Evolutionary conservation across 64 coral and sea anemone genomes (phyloP).

Genomic region (Montipora cactus): DNA sequence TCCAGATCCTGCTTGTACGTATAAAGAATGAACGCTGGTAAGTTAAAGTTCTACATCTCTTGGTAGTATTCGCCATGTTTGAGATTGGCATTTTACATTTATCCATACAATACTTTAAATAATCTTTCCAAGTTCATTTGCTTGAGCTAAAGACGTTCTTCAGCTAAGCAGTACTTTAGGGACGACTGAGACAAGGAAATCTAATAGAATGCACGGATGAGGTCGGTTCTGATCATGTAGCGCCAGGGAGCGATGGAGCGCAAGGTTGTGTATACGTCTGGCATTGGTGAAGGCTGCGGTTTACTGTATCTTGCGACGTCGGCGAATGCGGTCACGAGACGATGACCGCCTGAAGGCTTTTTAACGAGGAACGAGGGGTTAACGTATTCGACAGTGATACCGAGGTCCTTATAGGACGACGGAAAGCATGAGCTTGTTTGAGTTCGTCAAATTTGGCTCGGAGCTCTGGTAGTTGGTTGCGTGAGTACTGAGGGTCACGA

Average conservation of each 20-base stretch:
- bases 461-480: conserved; percentile 7
- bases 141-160: too few relatives aligned
- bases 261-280: conserved; percentile 3
- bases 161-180: background rate
- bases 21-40: too few relatives aligned
- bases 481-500: background rate
- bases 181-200: background rate
- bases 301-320: background rate
- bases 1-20: too few relatives aligned
- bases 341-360: conserved; percentile 5
- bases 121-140: too few relatives aligned
- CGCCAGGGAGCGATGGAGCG: conserved; percentile 11
- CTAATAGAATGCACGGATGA: background rate
- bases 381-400: background rate
- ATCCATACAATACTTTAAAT: too few relatives aligned
- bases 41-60: too few relatives aligned
- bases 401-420: background rate
- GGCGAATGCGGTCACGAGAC: background rate
- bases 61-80: too few relatives aligned
- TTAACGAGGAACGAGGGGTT: conserved; percentile 9
- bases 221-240: background rate
- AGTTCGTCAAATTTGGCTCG: conserved; percentile 36
- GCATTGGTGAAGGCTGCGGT: conserved; percentile 1
- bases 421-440: background rate
- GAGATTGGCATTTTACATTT: too few relatives aligned